phyloP scores from a whole-genome alignment of 2,113 vertebrate genomes.

The Otis tarda region DNA sequence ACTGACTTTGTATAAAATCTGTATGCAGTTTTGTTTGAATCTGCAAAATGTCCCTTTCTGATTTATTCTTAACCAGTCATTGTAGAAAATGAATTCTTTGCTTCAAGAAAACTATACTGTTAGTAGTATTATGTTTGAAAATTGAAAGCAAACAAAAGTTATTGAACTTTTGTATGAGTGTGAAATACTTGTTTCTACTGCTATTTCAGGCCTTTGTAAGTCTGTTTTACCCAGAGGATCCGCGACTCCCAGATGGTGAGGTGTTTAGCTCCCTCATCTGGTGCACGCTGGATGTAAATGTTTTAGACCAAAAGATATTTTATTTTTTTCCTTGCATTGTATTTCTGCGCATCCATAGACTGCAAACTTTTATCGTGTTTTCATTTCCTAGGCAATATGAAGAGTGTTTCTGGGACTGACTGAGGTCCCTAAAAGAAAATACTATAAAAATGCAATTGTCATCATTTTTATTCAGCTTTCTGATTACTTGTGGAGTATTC shows the following conservation, averaged over 20 bases:
- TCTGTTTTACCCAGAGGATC: neutral
- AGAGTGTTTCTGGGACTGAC: neutral
- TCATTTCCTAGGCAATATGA: neutral
- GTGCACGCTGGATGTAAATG: neutral
- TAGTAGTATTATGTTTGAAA: neutral
- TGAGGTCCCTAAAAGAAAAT: neutral
- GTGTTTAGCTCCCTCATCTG: slow-evolving; percentile 51
- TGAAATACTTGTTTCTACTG: neutral
- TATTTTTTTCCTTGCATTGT: neutral
- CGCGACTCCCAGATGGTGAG: neutral
- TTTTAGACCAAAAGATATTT: neutral
- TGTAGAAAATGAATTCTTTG: neutral
- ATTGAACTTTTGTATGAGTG: neutral
- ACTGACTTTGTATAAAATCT: neutral
- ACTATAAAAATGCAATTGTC: neutral
- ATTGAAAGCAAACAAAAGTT: neutral
- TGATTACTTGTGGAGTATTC: neutral
- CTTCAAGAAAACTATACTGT: neutral
- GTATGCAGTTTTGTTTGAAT: neutral
- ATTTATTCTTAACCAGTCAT: neutral
- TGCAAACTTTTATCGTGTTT: neutral
- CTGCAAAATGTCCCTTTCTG: neutral
- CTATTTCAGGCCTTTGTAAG: neutral
- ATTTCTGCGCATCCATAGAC: neutral
- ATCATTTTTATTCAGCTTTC: neutral